phyloP scores from a whole-genome alignment of 2,113 vertebrate genomes.

The Hucho hucho region DNA sequence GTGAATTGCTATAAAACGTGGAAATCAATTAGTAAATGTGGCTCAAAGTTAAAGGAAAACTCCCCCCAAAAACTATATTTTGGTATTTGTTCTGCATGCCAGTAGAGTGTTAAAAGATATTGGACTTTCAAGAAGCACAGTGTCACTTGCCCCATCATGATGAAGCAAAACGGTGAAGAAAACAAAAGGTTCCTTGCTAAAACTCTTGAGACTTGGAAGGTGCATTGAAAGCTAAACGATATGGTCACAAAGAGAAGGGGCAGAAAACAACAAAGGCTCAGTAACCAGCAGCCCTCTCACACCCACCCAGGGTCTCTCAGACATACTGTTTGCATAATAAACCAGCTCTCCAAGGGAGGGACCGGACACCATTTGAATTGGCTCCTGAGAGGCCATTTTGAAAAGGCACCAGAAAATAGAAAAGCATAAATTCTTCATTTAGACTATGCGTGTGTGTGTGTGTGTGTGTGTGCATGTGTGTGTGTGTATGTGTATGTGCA shows the following conservation, averaged over 20 bases:
- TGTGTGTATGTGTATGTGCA: neutral
- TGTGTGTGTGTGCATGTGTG: too few relatives aligned
- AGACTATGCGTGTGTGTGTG: neutral
- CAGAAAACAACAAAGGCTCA: neutral
- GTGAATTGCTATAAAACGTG: neutral
- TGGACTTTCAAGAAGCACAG: too few relatives aligned
- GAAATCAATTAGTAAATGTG: neutral
- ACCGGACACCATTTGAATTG: neutral
- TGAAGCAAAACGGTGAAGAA: too few relatives aligned
- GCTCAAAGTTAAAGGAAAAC: too few relatives aligned
- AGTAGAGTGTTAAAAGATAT: too few relatives aligned
- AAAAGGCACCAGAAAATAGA: too few relatives aligned
- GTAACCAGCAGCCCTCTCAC: conserved; percentile 32
- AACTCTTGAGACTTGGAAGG: neutral
- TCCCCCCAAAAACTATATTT: too few relatives aligned
- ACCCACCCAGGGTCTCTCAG: neutral
- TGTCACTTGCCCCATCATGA: too few relatives aligned
- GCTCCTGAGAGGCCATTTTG: neutral
- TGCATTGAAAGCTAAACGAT: neutral
- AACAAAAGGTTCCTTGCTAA: conserved; percentile 12
- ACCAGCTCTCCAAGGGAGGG: conserved; percentile 1
- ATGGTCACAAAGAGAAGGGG: neutral
- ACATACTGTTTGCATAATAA: conserved; percentile 5
- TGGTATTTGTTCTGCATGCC: too few relatives aligned
- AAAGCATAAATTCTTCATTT: neutral